Base-by-base conservation (phyloP, 1,140 invertebrate genomes). In the Zaprionus africanus region DNA sequence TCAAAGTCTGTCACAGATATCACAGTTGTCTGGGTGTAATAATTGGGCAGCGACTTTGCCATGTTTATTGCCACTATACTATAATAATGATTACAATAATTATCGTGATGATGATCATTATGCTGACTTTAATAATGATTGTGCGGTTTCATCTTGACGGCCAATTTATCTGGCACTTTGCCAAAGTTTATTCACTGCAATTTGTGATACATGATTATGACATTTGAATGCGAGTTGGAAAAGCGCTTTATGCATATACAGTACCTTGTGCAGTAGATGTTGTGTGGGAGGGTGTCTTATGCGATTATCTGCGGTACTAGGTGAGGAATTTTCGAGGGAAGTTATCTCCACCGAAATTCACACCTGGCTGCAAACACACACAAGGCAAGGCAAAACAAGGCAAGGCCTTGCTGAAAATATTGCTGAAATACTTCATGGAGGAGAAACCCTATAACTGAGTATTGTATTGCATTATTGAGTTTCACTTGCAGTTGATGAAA, bases 181-280 rank as follows among this genome's bases (percentile, higher is more conserved):
- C 38, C 36, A 36, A 43, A 36, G 31, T 41, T 63, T 56, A 65
- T 36, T 28, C 51, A 26, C 62, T 82, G 80, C 73, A 73, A 63
- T 78, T 71, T 85, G 74, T 81, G 71, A 56, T 79, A 66, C 66
- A 62, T 76, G 67, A 76, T 85, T 73, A 70, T 81, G 75, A 81
- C 54, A 69, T 74, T 82, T 74, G 60, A 36, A 38, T 68, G 64
- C 73, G 65, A 70, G 62, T 63, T 43, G 34, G 38, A 60, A 79
- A 38, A 65, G 46, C 41, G 28, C 19, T 57, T 56, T 51, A 41
- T 58, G 41, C 41, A 46, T 46, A 46, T 46, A 46, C 9, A 11
- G 31, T 34, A 34, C 31, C 41, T n/a, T 17, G 41, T 17, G 41
- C n/a, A 46, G 41, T 19, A 1, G 41, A 43, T 22, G 17, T 49